These are phyloP conservation scores for Pagetopsis macropterus DNA, from an alignment of 2,797 vertebrate genomes.

Conservation along the genomic window DNA sequence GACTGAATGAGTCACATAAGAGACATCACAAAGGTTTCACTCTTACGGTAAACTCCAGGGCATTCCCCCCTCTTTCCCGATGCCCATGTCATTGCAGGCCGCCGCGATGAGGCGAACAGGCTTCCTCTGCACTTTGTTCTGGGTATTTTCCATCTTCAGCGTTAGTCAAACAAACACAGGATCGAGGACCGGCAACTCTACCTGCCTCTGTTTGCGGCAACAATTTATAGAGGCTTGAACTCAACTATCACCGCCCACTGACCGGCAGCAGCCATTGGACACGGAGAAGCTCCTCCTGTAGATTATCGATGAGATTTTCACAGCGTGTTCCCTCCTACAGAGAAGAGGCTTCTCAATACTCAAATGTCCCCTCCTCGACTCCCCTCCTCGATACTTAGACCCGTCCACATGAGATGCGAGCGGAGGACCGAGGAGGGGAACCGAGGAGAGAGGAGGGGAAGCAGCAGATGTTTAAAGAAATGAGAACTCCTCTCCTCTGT, in stretches of 20 bases:
- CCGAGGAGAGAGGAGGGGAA: too few species aligned
- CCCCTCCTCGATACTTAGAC: too few species aligned
- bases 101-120: constrained; percentile 83
- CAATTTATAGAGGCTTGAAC: neutral
- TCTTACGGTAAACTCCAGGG: constrained; percentile 87
- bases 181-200: neutral
- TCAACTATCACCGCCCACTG: constrained; percentile 48
- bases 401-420: too few species aligned
- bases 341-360: too few species aligned
- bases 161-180: rapidly evolving
- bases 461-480: too few species aligned
- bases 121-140: constrained; percentile 57
- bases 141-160: constrained; percentile 46
- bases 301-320: neutral
- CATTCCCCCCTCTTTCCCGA: constrained; percentile 80
- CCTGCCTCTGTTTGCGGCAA: neutral
- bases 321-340: too few species aligned
- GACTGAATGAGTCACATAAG: too few species aligned
- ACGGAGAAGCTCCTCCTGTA: too few species aligned
- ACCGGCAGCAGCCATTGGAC: constrained; percentile 27
- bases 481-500: too few species aligned
- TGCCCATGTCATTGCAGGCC: constrained; percentile 76
- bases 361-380: too few species aligned
- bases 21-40: neutral
- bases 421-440: too few species aligned